These are phyloP conservation scores for Theropithecus gelada DNA, from an alignment of 2,113 vertebrate genomes.

Conservation along the genomic window DNA sequence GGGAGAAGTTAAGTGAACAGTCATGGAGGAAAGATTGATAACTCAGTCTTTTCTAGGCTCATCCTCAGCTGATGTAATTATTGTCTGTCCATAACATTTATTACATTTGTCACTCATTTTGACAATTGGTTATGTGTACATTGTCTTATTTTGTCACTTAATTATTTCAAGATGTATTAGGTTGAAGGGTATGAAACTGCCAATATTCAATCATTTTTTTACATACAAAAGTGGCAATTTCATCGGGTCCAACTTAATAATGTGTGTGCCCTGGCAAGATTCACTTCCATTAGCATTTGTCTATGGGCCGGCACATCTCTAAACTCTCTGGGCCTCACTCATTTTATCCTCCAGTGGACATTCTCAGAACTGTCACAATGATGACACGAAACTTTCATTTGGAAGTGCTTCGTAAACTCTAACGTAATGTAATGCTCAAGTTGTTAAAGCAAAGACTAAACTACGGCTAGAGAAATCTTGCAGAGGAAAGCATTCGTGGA, in stretches of 20 bases:
- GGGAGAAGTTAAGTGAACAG: not conserved
- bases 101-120: conserved; percentile 47
- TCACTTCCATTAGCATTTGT: not conserved
- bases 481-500: not conserved
- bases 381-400: not conserved
- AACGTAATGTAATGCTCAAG: not conserved
- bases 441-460: not conserved
- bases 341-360: not conserved
- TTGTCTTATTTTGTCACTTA: not conserved
- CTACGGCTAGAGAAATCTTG: not conserved
- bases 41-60: not conserved
- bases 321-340: not conserved
- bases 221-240: not conserved
- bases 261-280: fast-evolving
- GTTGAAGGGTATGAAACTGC: not conserved
- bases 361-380: not conserved
- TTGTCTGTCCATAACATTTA: not conserved
- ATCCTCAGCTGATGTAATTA: not conserved
- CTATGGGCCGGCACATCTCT: fast-evolving
- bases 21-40: not conserved
- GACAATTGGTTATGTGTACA: not conserved
- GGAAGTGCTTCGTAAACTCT: not conserved
- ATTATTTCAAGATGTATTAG: not conserved
- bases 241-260: fast-evolving
- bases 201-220: not conserved